Evolutionary conservation across 2,888 invertebrate species (phyloP), one percentile per base, ranked within the genome.

Genomic region (Chorisops tibialis): DNA sequence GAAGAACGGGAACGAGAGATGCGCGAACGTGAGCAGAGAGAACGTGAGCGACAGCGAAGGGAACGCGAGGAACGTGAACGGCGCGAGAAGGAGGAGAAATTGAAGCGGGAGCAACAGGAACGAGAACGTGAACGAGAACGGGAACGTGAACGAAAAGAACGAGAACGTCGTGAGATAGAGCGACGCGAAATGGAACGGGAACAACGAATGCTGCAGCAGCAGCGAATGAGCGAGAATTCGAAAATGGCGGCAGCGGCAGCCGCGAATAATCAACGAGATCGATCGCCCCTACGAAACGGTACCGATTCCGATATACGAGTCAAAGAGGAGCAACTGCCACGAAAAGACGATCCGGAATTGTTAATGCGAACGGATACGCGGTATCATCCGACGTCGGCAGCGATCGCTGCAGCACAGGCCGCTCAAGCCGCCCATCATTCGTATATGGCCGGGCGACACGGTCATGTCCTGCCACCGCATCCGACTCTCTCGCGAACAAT

Each of bases 211-310:
- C 82, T 82, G 67, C 82, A 81, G 67, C 76, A 82, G 51, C 72
- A 83, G 61, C 81, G 79, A 60, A 79, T 77, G 66, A 80, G 78
- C 68, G 75, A 79, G 38, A 81, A 81, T 72, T 73, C 81, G 65
- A 73, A 73, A 22, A 69, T 77, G 64, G 71, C 79, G 64, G 73
- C 76, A 43, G 72, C 79, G 48, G 73, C 79, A 30, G 72, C 79
- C 41, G 72, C 76, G 59, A 66, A 61, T 18, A 71, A 78, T 16
- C 35, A 66, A 58, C 65, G 87, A 4, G 87, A 87, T 66, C 82
- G 92, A 54, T 91, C 91, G 5, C 92, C 92, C 4, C 78, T 91
- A 59, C 82, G 91, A 24, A 90, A 88, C 73, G 89, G 89, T 6
- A 74, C 76, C 62, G 78, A 77, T 59, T 79, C 81, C 60, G 83